phyloP scores from a whole-genome alignment of 2,888 invertebrate genomes.

The Athrips mouffetella region DNA sequence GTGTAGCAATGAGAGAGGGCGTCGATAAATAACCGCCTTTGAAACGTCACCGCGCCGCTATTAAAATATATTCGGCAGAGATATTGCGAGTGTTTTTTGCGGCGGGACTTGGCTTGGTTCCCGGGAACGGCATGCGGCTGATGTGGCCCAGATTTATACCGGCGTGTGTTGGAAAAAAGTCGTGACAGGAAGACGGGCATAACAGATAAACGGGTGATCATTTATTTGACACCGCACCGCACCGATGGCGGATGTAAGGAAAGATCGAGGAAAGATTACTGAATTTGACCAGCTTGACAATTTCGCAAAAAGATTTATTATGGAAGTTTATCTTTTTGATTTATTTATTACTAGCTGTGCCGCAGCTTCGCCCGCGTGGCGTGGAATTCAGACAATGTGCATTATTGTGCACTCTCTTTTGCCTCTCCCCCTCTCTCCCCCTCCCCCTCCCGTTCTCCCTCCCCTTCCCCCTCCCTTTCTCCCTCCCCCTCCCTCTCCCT shows the following conservation, averaged over 20 bases:
- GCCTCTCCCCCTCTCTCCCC: too few species aligned
- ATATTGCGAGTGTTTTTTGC: constrained; percentile 70
- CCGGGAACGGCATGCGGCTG: constrained; percentile 45
- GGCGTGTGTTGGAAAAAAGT: constrained; percentile 10
- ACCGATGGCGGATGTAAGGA: neutral
- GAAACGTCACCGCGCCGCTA: constrained; percentile 73
- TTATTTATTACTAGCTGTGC: too few species aligned
- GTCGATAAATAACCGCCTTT: constrained; percentile 78
- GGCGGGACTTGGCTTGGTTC: constrained; percentile 45
- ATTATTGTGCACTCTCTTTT: too few species aligned
- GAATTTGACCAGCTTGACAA: too few species aligned
- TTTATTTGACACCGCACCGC: constrained; percentile 7
- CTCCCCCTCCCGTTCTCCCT: too few species aligned
- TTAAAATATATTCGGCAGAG: constrained; percentile 66
- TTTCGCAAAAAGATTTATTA: too few species aligned
- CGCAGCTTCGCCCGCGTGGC: too few species aligned
- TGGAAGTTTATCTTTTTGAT: too few species aligned
- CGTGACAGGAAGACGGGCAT: constrained; percentile 4
- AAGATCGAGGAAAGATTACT: neutral
- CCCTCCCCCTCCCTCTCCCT: too few species aligned
- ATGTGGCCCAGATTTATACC: constrained; percentile 42
- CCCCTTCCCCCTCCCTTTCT: too few species aligned
- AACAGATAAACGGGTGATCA: constrained; percentile 7
- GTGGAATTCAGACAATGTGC: too few species aligned
- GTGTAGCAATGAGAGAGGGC: constrained; percentile 77